Conservation (phyloP, 1,140 invertebrate species). For the Chrysomallon squamiferum region DNA sequence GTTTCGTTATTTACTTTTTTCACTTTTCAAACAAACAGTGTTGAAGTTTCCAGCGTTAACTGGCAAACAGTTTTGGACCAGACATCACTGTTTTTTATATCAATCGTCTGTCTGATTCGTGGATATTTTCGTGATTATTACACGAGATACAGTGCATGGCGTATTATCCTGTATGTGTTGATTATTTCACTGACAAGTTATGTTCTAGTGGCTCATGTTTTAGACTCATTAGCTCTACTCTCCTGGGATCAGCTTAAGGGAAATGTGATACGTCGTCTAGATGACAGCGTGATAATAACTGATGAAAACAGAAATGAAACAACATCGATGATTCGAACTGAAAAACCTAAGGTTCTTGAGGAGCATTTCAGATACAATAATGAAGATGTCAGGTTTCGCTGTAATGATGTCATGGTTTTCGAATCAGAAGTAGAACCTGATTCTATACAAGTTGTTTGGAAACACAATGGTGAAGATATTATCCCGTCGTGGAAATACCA, state of each 20-base stretch:
- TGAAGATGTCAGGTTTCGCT: neutral
- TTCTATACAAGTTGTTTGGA: neutral
- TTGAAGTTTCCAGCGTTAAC: too few relatives aligned
- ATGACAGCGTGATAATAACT: neutral
- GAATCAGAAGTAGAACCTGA: neutral
- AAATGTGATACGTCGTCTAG: neutral
- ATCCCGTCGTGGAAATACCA: neutral
- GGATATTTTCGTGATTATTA: too few relatives aligned
- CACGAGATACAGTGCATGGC: neutral
- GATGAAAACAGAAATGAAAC: neutral
- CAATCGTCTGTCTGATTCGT: too few relatives aligned
- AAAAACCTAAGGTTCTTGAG: neutral
- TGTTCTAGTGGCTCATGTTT: neutral
- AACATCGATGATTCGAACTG: neutral
- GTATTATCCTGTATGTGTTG: neutral
- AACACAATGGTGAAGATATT: neutral
- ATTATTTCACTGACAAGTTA: neutral
- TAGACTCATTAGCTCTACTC: neutral
- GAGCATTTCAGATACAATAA: neutral
- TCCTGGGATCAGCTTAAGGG: neutral
- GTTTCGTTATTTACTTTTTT: too few relatives aligned
- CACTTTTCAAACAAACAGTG: too few relatives aligned
- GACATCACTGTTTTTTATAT: too few relatives aligned
- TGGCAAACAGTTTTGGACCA: too few relatives aligned
- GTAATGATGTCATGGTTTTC: neutral